Evolutionary conservation across 2,888 invertebrate species (phyloP), one percentile per base, ranked within the genome.

Genomic region (Iselma pallidipennis): DNA sequence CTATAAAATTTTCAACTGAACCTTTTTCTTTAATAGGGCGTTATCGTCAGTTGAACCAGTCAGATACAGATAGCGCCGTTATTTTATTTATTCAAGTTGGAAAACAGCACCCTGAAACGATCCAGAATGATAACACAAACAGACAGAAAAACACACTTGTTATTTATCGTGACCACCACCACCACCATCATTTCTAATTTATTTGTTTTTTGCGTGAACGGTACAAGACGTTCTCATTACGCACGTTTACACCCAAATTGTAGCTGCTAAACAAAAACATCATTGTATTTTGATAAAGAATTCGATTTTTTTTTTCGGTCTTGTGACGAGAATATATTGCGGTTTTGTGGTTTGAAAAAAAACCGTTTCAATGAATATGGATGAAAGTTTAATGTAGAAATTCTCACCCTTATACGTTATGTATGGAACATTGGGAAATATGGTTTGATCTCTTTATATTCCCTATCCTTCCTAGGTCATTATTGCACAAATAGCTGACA

Each of bases 1-100:
- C 70, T 71, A 70, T 71, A 72, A 71, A 71, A 72, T 71, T 71
- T 71, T 71, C 71, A 71, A 69, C 69, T 65, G 63, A 67, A 67
- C 68, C 63, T 67, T 70, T 70, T 70, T 65, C 69, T 68, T 65
- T 71, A 67, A 70, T 72, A 70, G 65, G 64, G 66, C 61, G 69
- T 71, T 71, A 72, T 72, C 71, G 71, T 66, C 68, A 69, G 67
- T 70, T 58, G 60, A 70, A 65, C 62, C 68, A 71, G 72, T 72
- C 72, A 70, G 67, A 69, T 67, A 69, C 72, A 71, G 72, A 72
- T 69, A 70, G 28, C 7, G 61, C n/a, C 29, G n/a, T 54, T 61
- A 53, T 59, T 66, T 63, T 63, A 63, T 66, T 63, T 65, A 65
- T 61, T 65, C 58, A 50, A 56, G 26, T 48, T 31, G 55, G 28